Base-by-base conservation (phyloP, 2,113 vertebrate species). In the Cacatua alba region DNA sequence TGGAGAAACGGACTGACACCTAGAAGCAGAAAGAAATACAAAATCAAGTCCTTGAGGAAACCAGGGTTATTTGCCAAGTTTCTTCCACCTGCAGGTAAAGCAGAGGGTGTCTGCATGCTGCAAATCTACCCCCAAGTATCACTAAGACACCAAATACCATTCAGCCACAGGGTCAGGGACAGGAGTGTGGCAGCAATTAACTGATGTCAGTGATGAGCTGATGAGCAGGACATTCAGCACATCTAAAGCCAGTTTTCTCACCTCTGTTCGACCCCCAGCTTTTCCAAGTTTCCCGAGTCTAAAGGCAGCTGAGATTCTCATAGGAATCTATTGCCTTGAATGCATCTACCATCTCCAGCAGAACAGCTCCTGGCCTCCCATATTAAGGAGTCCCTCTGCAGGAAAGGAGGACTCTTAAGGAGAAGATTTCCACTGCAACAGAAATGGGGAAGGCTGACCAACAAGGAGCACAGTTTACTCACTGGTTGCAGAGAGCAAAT, bases 1-100 rank as follows among this genome's bases (percentile, higher is more conserved):
- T 19, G 98, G 98, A 65, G 99, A 99, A 76, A 98, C 98, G 76
- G 99, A 99, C 91, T 98, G 99, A 98, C 98, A 99, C 99, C 99
- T 99, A 96, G 76, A 97, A 98, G 55, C 85, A 96, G 93, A 98
- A 89, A 86, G 79, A 94, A 93, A 94, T 68, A 39, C 93, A 72
- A 86, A 76, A 88, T 96, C 89, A 97, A 71, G 82, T 84, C 80
- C 52, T 46, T 67, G 49, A 52, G 85, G 39, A 93, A 91, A 88
- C 20, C 35, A 60, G 19, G 65, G 21, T 51, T 64, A 37, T 48
- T 81, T 72, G 68, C 53, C 60, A 83, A 41, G 37, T 51, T 69
- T 77, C 43, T 83, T 67, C 49, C 55, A 55, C n/a, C 65, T 46
- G 35, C 60, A 51, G 20, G 17, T 57, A 72, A 79, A 68, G 86